Evolutionary conservation across 1,140 invertebrate species (phyloP).

Genomic region (Drosophila busckii): DNA sequence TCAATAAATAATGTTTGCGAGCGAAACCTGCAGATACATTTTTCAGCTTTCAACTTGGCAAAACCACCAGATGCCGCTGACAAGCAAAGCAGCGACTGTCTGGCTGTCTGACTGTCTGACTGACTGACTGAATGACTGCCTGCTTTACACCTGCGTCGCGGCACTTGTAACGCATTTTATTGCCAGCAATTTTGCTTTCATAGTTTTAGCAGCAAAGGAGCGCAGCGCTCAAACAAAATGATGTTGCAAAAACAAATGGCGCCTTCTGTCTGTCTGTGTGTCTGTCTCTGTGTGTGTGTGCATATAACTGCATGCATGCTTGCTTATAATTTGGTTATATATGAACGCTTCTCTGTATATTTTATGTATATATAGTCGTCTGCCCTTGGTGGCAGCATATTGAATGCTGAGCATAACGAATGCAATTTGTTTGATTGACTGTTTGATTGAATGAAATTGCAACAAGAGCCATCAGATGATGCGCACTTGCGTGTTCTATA

Average conservation of each 20-base stretch:
- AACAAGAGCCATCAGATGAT: conserved; percentile 28
- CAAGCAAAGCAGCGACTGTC: not conserved
- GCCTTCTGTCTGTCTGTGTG: not conserved
- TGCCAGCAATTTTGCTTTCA: conserved; percentile 72
- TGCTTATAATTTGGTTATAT: conserved; percentile 65
- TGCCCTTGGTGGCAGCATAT: conserved; percentile 45
- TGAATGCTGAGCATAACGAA: conserved; percentile 64
- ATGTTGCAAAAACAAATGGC: conserved; percentile 72
- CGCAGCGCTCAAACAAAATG: conserved; percentile 65
- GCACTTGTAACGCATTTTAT: conserved; percentile 74
- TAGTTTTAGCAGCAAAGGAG: conserved; percentile 43
- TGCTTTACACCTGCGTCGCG: conserved; percentile 46
- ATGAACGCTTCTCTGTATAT: conserved; percentile 11
- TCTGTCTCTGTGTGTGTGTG: not conserved
- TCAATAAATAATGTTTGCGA: conserved; percentile 68
- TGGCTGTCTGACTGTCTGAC: not conserved
- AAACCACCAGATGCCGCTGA: conserved; percentile 16
- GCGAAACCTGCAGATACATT: conserved; percentile 41
- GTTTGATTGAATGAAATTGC: conserved; percentile 66
- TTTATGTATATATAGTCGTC: conserved; percentile 2
- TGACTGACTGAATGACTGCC: not conserved
- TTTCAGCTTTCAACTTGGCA: not conserved
- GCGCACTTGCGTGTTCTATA: conserved; percentile 5
- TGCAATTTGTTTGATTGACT: conserved; percentile 74
- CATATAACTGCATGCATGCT: conserved; percentile 40